phyloP scores from a whole-genome alignment of 2,113 vertebrate genomes.

The Entomyzon cyanotis region DNA sequence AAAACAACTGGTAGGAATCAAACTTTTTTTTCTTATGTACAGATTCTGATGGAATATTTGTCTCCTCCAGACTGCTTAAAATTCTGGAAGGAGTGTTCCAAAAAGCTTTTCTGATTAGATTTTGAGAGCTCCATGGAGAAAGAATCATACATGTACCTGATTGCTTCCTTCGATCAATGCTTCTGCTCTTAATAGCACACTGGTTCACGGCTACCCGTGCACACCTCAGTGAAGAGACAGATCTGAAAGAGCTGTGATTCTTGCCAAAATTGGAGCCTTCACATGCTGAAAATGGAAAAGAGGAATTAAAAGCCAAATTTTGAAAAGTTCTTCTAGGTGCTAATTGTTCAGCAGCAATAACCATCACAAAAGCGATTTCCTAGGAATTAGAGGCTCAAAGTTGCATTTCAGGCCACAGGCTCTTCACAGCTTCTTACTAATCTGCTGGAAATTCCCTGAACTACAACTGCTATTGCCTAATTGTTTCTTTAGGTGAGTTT shows the following conservation, averaged over 20 bases:
- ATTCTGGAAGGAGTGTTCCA: background rate
- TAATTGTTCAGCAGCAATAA: constrained; percentile 36
- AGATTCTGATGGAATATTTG: background rate
- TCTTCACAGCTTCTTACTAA: constrained; percentile 14
- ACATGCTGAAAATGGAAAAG: background rate
- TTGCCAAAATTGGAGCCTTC: background rate
- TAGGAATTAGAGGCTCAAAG: constrained; percentile 19
- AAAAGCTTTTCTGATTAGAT: background rate
- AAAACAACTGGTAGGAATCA: background rate
- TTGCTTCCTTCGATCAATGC: background rate
- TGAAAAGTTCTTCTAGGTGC: background rate
- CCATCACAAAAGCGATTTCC: constrained; percentile 19
- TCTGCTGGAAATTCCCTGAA: constrained; percentile 23
- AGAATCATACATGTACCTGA: background rate
- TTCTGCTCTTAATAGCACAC: background rate
- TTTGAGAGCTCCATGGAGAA: background rate
- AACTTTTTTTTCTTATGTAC: background rate
- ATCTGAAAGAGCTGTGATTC: background rate
- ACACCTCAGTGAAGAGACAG: background rate
- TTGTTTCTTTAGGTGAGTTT: constrained; percentile 35
- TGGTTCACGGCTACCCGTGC: background rate
- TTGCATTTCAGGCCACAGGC: constrained; percentile 16
- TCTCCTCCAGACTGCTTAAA: background rate
- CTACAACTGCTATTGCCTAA: background rate
- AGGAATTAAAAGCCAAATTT: constrained; percentile 5